These are phyloP conservation scores for Cyprinodon brontotheroides DNA, from an alignment of 2,113 vertebrate species.

Conservation along the genomic window DNA sequence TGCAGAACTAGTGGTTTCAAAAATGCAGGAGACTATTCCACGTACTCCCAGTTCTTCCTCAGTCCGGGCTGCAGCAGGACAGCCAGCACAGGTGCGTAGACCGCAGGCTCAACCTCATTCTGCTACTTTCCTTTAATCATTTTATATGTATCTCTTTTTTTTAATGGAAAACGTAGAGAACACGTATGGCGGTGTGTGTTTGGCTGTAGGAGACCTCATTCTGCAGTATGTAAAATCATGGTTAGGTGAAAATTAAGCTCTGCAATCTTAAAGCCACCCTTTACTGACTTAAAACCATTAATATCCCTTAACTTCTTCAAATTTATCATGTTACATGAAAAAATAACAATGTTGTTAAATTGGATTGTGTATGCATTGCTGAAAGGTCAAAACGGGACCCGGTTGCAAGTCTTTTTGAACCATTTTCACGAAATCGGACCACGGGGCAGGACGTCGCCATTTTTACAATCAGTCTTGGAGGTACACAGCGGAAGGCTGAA, in stretches of 20 bases:
- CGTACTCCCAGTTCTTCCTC: slow-evolving; percentile 79
- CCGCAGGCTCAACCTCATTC: not conserved
- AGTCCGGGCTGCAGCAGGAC: slow-evolving; percentile 67
- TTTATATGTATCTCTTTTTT: not conserved
- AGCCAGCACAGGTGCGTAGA: slow-evolving; percentile 76
- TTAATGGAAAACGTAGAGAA: not conserved
- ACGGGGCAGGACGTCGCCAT: too few relatives aligned
- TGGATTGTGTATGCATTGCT: too few relatives aligned
- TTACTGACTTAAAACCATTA: not conserved
- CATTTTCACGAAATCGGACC: too few relatives aligned
- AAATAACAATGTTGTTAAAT: too few relatives aligned
- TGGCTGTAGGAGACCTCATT: not conserved
- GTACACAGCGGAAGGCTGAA: too few relatives aligned
- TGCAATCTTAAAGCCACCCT: not conserved
- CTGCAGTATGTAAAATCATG: not conserved
- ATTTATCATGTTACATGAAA: too few relatives aligned
- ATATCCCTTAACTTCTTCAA: too few relatives aligned
- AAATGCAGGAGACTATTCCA: slow-evolving; percentile 83
- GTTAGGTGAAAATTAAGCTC: not conserved
- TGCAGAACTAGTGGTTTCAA: slow-evolving; percentile 85
- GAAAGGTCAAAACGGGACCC: too few relatives aligned
- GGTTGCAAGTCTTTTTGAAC: too few relatives aligned
- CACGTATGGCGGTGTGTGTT: not conserved
- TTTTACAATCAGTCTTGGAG: too few relatives aligned
- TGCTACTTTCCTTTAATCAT: too few relatives aligned